A percentile compares a stretch with the other conserved stretches of the same genome.
Conservation (phyloP, 2,888 invertebrate species). For the Hyalella azteca region DNA sequence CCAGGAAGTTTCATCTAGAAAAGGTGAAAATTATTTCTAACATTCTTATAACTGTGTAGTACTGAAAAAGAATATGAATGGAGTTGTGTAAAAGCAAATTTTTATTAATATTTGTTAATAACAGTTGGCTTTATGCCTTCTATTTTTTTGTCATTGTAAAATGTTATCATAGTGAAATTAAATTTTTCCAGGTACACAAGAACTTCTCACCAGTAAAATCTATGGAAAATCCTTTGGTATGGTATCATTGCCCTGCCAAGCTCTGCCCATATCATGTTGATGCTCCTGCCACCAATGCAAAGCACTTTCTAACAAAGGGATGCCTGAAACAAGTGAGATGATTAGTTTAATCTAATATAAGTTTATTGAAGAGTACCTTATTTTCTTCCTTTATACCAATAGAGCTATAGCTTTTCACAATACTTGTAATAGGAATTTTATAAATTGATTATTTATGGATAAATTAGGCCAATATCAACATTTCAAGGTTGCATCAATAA, state of each 20-base stretch:
- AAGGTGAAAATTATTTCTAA: not conserved
- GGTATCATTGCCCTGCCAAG: conserved; percentile 49
- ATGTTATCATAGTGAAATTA: too few relatives aligned
- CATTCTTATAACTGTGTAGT: not conserved
- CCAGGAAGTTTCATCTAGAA: not conserved
- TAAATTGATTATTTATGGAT: not conserved
- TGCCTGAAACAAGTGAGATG: conserved; percentile 48
- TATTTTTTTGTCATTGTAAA: not conserved
- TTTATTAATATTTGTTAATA: too few relatives aligned
- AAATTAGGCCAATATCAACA: not conserved
- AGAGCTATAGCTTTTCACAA: not conserved
- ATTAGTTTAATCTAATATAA: not conserved
- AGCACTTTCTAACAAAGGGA: conserved; percentile 44
- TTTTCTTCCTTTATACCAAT: not conserved
- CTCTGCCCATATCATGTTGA: conserved; percentile 43
- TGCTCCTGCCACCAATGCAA: conserved; percentile 39
- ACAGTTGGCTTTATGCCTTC: not conserved
- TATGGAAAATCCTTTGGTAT: not conserved
- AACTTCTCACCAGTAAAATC: not conserved
- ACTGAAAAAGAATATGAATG: too few relatives aligned
- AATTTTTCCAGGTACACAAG: conserved; percentile 24
- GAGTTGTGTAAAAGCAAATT: too few relatives aligned
- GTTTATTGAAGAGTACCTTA: too few relatives aligned
- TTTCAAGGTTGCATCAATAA: not conserved
- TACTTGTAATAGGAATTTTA: not conserved